These are phyloP conservation scores for Morus bassanus DNA, from an alignment of 2,797 vertebrate species.

Conservation along the genomic window DNA sequence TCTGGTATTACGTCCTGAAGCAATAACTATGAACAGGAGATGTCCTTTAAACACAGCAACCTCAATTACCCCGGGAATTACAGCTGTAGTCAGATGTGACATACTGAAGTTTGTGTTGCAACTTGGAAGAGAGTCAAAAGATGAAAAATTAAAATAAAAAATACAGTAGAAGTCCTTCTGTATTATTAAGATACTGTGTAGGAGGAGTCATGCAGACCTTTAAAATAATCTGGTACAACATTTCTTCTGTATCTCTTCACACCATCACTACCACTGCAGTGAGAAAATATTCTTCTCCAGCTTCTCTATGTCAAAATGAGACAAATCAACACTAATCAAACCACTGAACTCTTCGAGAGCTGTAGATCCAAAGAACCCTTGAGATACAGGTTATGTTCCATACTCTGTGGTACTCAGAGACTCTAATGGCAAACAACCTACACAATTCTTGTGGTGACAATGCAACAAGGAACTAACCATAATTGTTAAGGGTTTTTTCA, in stretches of 20 bases:
- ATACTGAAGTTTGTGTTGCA: background rate
- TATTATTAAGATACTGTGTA: background rate
- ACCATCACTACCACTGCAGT: background rate
- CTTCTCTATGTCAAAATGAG: background rate
- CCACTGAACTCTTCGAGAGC: background rate
- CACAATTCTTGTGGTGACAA: background rate
- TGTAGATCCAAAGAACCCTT: background rate
- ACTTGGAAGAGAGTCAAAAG: background rate
- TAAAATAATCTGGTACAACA: background rate
- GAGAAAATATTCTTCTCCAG: background rate
- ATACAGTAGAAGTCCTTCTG: background rate
- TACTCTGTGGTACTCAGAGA: background rate
- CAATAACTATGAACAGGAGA: background rate
- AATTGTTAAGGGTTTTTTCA: background rate
- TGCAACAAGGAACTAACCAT: background rate
- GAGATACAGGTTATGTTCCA: background rate
- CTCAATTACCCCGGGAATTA: background rate
- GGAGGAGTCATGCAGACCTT: background rate
- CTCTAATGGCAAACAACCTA: background rate
- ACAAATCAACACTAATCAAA: background rate
- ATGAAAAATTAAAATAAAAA: background rate
- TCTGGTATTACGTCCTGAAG: background rate
- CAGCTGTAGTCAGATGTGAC: background rate
- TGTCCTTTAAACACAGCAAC: background rate
- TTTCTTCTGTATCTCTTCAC: background rate